Evolutionary conservation across 2,113 vertebrate species (phyloP).

Genomic region (Channa argus): DNA sequence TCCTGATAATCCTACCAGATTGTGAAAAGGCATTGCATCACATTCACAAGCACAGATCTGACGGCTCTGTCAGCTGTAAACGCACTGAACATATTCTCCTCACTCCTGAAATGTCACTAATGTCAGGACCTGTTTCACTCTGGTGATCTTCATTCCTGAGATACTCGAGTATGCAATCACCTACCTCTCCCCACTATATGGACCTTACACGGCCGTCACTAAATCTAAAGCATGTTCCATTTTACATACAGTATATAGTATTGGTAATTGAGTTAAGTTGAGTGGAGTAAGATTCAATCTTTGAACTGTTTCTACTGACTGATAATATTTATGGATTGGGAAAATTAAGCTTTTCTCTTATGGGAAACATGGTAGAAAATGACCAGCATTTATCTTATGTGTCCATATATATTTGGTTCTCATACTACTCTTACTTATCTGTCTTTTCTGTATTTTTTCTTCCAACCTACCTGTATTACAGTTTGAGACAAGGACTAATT

Average conservation of each 20-base stretch:
- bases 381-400: neutral
- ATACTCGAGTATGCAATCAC: neutral
- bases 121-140: neutral
- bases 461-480: too few species aligned
- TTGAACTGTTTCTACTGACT: constrained; percentile 1
- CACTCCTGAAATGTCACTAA: constrained; percentile 1
- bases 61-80: constrained; percentile 27
- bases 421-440: too few species aligned
- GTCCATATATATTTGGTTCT: neutral
- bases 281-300: constrained; percentile 34
- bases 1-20: neutral
- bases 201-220: constrained; percentile 27
- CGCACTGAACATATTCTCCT: neutral
- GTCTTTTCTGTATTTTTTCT: too few species aligned
- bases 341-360: neutral
- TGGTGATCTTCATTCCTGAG: constrained; percentile 1
- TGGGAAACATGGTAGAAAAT: neutral
- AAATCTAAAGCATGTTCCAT: constrained; percentile 37
- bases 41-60: neutral
- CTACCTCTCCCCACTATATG: too few species aligned
- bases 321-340: constrained; percentile 34
- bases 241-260: neutral
- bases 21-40: constrained; percentile 19
- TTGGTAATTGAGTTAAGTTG: constrained; percentile 15
- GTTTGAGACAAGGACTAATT: too few species aligned